Evolutionary conservation across 30 jellyfish, hydroid and myxozoan genomes (phyloP).

Genomic region (Aurelia coerulea): DNA sequence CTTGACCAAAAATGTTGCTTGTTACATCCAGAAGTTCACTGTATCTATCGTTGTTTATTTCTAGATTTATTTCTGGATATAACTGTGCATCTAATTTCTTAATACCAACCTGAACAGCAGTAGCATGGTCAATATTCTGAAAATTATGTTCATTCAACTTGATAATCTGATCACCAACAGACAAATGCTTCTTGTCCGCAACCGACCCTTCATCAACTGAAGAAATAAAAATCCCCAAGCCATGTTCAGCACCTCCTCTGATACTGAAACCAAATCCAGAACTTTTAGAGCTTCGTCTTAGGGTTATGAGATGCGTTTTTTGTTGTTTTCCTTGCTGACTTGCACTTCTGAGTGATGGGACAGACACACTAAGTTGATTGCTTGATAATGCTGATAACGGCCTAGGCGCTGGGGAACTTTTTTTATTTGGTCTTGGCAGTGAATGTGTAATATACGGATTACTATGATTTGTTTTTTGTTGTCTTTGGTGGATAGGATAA

Average conservation of each 20-base stretch:
- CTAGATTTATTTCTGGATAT: background rate
- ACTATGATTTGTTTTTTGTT: background rate
- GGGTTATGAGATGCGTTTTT: conserved; percentile 31
- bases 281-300: conserved; percentile 26
- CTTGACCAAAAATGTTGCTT: too few species aligned
- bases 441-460: background rate
- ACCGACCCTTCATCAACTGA: conserved; percentile 74
- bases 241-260: conserved; percentile 96
- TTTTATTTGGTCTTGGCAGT: background rate
- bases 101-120: conserved; percentile 80
- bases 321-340: conserved; percentile 6
- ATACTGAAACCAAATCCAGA: conserved; percentile 93
- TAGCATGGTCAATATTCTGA: conserved; percentile 55
- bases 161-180: conserved; percentile 84
- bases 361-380: conserved; percentile 25
- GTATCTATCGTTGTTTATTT: background rate
- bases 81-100: background rate
- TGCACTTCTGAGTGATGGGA: conserved; percentile 17
- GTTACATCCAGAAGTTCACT: background rate
- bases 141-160: conserved; percentile 64
- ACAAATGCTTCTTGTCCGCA: conserved; percentile 76
- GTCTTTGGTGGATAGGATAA: conserved; percentile 18
- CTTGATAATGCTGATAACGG: conserved; percentile 23
- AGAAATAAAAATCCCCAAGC: conserved; percentile 86
- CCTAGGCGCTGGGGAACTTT: background rate